A percentile compares a stretch with the other conserved stretches of the same genome.
Conservation (phyloP, 2,888 invertebrate species). For the Drosophila ezoana region DNA sequence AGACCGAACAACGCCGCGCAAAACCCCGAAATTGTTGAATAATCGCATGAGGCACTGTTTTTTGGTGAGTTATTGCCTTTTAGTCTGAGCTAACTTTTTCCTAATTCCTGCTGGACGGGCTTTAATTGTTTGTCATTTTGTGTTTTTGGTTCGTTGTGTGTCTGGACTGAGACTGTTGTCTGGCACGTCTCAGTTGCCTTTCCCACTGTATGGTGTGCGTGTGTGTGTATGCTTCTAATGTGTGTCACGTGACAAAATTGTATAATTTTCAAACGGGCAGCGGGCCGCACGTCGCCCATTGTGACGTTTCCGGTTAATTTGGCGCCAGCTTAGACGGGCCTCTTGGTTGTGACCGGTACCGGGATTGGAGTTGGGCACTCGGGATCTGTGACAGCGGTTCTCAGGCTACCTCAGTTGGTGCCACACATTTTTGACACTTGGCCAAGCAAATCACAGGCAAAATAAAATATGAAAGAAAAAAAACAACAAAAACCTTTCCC, state of each 20-base stretch:
- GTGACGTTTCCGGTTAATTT: slow-evolving; percentile 81
- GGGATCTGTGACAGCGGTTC: slow-evolving; percentile 27
- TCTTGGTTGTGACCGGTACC: slow-evolving; percentile 15
- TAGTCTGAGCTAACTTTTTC: slow-evolving; percentile 31
- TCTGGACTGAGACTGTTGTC: slow-evolving; percentile 54
- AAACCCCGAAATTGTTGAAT: background rate
- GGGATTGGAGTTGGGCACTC: slow-evolving; percentile 4
- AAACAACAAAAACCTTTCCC: slow-evolving; percentile 61
- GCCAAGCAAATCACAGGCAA: slow-evolving; percentile 69
- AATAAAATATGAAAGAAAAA: slow-evolving; percentile 14
- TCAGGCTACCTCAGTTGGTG: slow-evolving; percentile 33
- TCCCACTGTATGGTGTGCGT: slow-evolving; percentile 38
- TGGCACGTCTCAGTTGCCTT: slow-evolving; percentile 64
- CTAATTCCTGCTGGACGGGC: slow-evolving; percentile 61
- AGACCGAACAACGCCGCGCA: background rate
- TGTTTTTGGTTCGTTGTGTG: slow-evolving; percentile 29
- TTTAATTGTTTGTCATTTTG: slow-evolving; percentile 72
- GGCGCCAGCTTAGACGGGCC: slow-evolving; percentile 74
- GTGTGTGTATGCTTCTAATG: slow-evolving; percentile 62
- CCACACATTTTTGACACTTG: slow-evolving; percentile 77
- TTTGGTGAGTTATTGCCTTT: slow-evolving; percentile 29
- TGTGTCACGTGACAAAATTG: slow-evolving; percentile 83
- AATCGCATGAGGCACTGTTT: slow-evolving; percentile 16
- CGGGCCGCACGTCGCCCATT: slow-evolving; percentile 81
- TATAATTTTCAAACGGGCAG: slow-evolving; percentile 75